A percentile compares a stretch with the other conserved stretches of the same genome.
phyloP scores from a whole-genome alignment of 1,140 invertebrate genomes.

The Drosophila watanabei region DNA sequence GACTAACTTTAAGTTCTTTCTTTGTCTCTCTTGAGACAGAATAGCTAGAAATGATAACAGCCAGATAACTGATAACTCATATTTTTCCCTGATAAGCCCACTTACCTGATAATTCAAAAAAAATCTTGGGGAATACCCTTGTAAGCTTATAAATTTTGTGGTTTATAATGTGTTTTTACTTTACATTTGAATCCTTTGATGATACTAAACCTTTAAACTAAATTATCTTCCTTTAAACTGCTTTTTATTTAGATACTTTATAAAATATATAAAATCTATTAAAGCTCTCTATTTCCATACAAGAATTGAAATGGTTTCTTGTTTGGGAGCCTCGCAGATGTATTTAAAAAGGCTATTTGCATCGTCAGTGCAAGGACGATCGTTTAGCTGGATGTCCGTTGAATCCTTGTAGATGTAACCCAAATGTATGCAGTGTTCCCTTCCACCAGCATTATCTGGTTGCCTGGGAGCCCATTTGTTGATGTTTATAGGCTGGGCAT shows the following conservation, averaged over 20 bases:
- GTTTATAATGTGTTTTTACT: background rate
- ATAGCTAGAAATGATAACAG: background rate
- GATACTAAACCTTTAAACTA: background rate
- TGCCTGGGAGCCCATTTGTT: slow-evolving; percentile 34
- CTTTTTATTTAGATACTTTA: background rate
- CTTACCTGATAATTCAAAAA: background rate
- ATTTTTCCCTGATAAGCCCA: background rate
- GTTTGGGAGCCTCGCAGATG: slow-evolving; percentile 87
- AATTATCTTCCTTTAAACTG: background rate
- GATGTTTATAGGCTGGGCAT: slow-evolving; percentile 31
- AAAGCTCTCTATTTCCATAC: slow-evolving; percentile 30
- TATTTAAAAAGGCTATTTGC: slow-evolving; percentile 36
- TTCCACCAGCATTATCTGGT: slow-evolving; percentile 46
- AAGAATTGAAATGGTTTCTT: slow-evolving; percentile 87
- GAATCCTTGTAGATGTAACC: slow-evolving; percentile 29
- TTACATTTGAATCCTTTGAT: background rate
- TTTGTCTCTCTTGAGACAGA: background rate
- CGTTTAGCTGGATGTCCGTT: slow-evolving; percentile 26
- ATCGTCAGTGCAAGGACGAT: slow-evolving; percentile 32
- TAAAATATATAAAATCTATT: background rate
- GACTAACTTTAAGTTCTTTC: background rate
- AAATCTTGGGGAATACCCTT: background rate
- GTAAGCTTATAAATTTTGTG: background rate
- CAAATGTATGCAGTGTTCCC: slow-evolving; percentile 56
- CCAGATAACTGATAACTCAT: background rate